phyloP scores from a whole-genome alignment of 2,888 invertebrate genomes.

The Agrochola circellaris region DNA sequence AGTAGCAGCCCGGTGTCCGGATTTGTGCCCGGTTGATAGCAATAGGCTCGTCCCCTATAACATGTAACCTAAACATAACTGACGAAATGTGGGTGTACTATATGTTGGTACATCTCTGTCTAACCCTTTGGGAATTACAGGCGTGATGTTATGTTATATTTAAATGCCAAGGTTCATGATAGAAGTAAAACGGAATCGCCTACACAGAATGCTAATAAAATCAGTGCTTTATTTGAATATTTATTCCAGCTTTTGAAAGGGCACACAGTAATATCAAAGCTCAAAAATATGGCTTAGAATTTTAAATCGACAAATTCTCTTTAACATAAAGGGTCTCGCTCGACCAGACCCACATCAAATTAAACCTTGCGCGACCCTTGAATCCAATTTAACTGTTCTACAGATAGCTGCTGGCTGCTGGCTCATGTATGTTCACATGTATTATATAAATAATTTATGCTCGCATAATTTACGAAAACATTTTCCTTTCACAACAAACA shows the following conservation, averaged over 20 bases:
- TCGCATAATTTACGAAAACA: slow-evolving; percentile 81
- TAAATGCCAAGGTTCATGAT: slow-evolving; percentile 27
- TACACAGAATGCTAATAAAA: slow-evolving; percentile 10
- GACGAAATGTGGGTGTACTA: not conserved
- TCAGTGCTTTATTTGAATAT: slow-evolving; percentile 14
- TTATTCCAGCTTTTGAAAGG: slow-evolving; percentile 22
- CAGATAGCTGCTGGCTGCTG: slow-evolving; percentile 74
- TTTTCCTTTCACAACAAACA: slow-evolving; percentile 77
- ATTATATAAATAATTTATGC: slow-evolving; percentile 81
- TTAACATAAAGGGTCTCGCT: slow-evolving; percentile 74
- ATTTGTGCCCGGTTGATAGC: not conserved
- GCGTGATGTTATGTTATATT: too few relatives aligned
- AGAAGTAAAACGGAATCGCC: not conserved
- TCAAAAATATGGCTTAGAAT: slow-evolving; percentile 68
- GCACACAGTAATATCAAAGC: slow-evolving; percentile 52
- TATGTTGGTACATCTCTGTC: too few relatives aligned
- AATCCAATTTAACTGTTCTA: slow-evolving; percentile 84
- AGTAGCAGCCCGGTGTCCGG: too few relatives aligned
- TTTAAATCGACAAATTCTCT: slow-evolving; percentile 76
- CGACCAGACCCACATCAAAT: slow-evolving; percentile 82
- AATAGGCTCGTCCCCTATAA: not conserved
- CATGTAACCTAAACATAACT: not conserved
- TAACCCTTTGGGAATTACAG: not conserved
- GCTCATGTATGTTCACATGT: slow-evolving; percentile 41
- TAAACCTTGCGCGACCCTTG: slow-evolving; percentile 81